phyloP scores from a whole-genome alignment of 2,888 invertebrate genomes.

The Drosophila borborema region DNA sequence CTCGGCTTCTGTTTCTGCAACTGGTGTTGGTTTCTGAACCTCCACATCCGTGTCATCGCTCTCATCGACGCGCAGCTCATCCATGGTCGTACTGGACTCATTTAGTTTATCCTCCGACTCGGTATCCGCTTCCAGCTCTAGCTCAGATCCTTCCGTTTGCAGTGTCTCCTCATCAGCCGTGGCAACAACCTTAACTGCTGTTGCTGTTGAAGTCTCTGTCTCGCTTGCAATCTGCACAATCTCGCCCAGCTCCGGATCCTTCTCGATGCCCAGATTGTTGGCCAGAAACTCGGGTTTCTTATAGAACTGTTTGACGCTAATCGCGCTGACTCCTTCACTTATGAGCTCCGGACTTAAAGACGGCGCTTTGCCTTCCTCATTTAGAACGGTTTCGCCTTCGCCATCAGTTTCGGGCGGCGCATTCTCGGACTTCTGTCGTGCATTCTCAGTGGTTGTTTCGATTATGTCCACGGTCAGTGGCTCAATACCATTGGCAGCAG shows the following conservation, averaged over 20 bases:
- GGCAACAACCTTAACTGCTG: background rate
- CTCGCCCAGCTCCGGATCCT: slow-evolving; percentile 85
- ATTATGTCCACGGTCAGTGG: slow-evolving; percentile 75
- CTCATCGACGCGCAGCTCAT: slow-evolving; percentile 74
- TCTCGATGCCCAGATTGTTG: slow-evolving; percentile 85
- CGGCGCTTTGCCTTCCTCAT: slow-evolving; percentile 73
- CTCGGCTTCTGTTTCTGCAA: background rate
- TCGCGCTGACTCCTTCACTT: slow-evolving; percentile 84
- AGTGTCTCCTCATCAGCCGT: slow-evolving; percentile 1
- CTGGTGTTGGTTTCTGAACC: background rate
- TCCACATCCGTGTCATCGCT: slow-evolving; percentile 42
- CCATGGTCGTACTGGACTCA: slow-evolving; percentile 55
- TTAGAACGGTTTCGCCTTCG: background rate
- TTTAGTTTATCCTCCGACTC: slow-evolving; percentile 20
- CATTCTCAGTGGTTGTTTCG: slow-evolving; percentile 13
- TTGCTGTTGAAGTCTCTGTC: slow-evolving; percentile 22
- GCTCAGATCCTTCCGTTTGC: background rate
- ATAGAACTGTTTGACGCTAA: slow-evolving; percentile 85
- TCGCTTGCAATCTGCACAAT: slow-evolving; percentile 83
- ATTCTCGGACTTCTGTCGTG: background rate
- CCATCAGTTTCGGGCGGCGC: background rate
- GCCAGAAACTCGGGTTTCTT: slow-evolving; percentile 85
- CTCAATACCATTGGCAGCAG: slow-evolving; percentile 54
- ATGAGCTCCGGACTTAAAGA: slow-evolving; percentile 84
- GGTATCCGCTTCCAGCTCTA: slow-evolving; percentile 17